phyloP scores from a whole-genome alignment of 2,888 invertebrate species.

The Ophraella communa region DNA sequence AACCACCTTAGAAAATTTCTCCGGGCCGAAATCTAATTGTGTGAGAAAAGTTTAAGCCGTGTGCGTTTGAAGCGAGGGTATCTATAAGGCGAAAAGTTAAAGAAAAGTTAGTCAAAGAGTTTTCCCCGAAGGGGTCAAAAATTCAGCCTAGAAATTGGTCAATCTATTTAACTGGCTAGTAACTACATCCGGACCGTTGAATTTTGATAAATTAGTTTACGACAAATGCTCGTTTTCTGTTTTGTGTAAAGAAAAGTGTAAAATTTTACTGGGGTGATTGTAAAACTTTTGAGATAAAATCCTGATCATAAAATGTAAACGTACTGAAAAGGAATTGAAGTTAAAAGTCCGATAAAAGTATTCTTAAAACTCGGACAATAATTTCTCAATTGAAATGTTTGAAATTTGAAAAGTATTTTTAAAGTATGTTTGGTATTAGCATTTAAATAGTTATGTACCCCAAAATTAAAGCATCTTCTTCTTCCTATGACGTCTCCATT shows the following conservation, averaged over 20 bases:
- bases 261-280: neutral
- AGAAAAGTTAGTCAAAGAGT: slow-evolving; percentile 2
- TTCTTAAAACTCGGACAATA: no score
- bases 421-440: no score
- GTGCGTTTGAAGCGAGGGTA: slow-evolving; percentile 1
- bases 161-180: neutral
- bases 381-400: no score
- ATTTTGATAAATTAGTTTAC: slow-evolving; percentile 12
- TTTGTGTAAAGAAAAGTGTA: neutral
- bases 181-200: slow-evolving; percentile 1
- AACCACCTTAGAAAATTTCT: slow-evolving; percentile 1
- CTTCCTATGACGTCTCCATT: no score
- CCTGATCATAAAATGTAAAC: no score
- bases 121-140: slow-evolving; percentile 10
- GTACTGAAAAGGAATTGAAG: no score
- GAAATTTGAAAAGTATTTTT: no score
- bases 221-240: neutral
- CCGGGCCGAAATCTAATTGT: slow-evolving; percentile 9
- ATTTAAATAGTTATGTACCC: no score
- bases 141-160: neutral
- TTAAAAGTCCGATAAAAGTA: no score
- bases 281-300: no score
- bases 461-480: no score
- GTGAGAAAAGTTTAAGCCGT: slow-evolving; percentile 4
- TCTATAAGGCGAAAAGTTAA: slow-evolving; percentile 1